Conservation (phyloP, 2,113 vertebrate species). For the Azemiops feae region DNA sequence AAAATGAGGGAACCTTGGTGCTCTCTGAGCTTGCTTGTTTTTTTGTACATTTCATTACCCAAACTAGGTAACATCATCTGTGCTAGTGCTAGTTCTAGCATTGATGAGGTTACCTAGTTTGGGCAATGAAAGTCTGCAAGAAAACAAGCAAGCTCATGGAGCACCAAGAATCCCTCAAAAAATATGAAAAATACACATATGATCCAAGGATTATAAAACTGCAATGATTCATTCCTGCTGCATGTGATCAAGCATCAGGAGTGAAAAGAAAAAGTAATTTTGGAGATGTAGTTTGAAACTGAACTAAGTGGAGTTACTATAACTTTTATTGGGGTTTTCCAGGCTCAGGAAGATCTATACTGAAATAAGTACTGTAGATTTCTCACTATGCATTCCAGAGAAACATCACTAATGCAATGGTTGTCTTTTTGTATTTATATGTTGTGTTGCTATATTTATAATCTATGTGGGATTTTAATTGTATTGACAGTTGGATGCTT, state of each 20-base stretch:
- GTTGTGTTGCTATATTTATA: background rate
- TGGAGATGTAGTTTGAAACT: background rate
- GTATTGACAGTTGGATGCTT: background rate
- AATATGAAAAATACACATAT: background rate
- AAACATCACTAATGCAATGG: background rate
- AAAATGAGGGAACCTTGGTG: too few species aligned
- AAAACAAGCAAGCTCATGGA: background rate
- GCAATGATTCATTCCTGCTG: background rate
- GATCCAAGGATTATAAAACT: background rate
- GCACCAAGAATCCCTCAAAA: background rate
- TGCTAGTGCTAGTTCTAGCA: too few species aligned
- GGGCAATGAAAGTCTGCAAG: background rate
- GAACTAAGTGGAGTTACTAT: background rate
- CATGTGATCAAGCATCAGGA: background rate
- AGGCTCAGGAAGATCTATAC: background rate
- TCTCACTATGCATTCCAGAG: background rate
- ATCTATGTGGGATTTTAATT: background rate
- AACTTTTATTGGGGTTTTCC: background rate
- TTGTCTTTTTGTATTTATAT: background rate
- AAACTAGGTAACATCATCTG: too few species aligned
- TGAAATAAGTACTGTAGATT: background rate
- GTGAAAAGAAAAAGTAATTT: background rate
- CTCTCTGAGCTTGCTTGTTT: too few species aligned
- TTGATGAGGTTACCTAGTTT: background rate
- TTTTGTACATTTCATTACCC: too few species aligned